Conservation (phyloP, 2,888 invertebrate species). For the Trypoxylon attenuatum region DNA sequence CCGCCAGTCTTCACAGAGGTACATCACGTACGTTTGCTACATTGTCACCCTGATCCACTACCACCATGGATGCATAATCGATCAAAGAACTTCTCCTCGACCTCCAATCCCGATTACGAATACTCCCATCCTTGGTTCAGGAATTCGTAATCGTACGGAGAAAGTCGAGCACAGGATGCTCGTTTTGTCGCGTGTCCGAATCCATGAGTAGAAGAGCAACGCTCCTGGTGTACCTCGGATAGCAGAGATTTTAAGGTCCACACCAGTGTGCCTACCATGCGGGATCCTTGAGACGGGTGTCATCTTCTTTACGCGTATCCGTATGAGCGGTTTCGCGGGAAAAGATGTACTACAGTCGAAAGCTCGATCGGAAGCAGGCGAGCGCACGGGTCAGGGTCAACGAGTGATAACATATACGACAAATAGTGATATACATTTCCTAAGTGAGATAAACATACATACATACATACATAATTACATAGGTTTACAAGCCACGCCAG, state of each 20-base stretch:
- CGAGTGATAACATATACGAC: not conserved
- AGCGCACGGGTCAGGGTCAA: not conserved
- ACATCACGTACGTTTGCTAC: slow-evolving; percentile 6
- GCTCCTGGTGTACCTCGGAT: no score
- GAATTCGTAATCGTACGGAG: no score
- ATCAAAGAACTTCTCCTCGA: not conserved
- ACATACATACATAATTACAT: slow-evolving; percentile 6
- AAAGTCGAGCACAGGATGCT: no score
- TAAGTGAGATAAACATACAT: slow-evolving; percentile 2
- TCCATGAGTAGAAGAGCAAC: no score
- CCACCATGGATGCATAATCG: not conserved
- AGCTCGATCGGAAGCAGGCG: not conserved
- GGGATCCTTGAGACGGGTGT: not conserved
- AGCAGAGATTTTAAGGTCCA: no score
- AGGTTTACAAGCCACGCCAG: slow-evolving; percentile 33
- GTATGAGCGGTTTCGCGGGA: not conserved
- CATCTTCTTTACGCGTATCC: not conserved
- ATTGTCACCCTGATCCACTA: not conserved
- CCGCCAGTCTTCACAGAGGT: slow-evolving; percentile 3
- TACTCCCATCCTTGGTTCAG: no score
- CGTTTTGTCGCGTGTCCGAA: no score
- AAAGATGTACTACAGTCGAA: not conserved
- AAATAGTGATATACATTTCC: not conserved
- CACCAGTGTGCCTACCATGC: not conserved
- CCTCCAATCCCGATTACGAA: not conserved